Conservation (phyloP, 2,113 vertebrate species). For the Mohoua ochrocephala region DNA sequence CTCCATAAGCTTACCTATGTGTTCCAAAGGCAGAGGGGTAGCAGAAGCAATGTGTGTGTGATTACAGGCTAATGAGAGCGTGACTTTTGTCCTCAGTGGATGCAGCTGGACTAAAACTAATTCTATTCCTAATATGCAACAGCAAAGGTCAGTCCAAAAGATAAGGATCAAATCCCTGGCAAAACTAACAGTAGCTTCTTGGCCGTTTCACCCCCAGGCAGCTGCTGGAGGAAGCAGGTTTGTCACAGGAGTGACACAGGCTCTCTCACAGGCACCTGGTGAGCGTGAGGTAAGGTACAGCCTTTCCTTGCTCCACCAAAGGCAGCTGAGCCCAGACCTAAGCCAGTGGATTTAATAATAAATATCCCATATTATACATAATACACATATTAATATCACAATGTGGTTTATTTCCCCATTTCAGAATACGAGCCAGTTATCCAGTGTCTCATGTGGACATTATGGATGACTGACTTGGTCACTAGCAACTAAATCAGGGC, state of each 20-base stretch:
- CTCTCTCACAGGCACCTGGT: background rate
- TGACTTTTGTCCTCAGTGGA: background rate
- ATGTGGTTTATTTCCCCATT: background rate
- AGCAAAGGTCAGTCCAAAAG: background rate
- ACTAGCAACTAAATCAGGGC: background rate
- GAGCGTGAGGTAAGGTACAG: background rate
- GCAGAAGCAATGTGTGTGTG: background rate
- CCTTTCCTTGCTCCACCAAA: background rate
- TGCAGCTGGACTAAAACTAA: background rate
- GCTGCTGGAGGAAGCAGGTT: background rate
- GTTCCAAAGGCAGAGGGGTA: background rate
- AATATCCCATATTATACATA: background rate
- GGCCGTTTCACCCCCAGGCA: background rate
- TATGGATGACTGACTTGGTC: background rate
- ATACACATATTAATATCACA: background rate
- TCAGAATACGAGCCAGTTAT: background rate
- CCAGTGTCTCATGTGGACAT: accelerated
- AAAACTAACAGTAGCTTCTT: too few species aligned
- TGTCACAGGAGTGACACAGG: background rate
- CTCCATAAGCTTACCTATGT: background rate
- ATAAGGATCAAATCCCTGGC: background rate
- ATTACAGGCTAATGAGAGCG: background rate
- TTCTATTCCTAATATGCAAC: background rate
- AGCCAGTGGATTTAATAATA: background rate
- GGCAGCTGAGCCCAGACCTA: background rate